phyloP scores from a whole-genome alignment of 2,113 vertebrate species.

The Chaetops frenatus region DNA sequence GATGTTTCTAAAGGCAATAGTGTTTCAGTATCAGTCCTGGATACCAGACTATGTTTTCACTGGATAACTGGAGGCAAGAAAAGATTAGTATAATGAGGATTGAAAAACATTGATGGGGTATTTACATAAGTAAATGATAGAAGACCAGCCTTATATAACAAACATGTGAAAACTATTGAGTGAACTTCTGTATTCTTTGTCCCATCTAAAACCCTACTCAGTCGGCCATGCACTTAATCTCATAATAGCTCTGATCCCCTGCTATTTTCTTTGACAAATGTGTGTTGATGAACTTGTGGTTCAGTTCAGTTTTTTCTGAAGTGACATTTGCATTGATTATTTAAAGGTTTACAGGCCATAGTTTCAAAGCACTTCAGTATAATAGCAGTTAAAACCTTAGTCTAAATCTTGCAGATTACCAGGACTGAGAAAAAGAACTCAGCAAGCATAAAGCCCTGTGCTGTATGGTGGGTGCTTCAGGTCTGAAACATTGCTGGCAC shows the following conservation, averaged over 20 bases:
- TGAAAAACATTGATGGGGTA: slow-evolving; percentile 31
- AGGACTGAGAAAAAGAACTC: slow-evolving; percentile 7
- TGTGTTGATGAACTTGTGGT: slow-evolving; percentile 78
- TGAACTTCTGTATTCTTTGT: slow-evolving; percentile 77
- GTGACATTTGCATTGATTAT: slow-evolving; percentile 65
- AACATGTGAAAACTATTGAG: slow-evolving; percentile 75
- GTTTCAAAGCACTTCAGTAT: slow-evolving; percentile 60
- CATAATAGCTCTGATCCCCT: slow-evolving; percentile 82
- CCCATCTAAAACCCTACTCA: slow-evolving; percentile 76
- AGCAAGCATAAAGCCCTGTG: neutral
- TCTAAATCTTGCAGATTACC: slow-evolving; percentile 43
- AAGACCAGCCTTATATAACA: slow-evolving; percentile 68
- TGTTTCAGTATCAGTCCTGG: slow-evolving; percentile 25
- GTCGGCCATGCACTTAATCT: slow-evolving; percentile 81
- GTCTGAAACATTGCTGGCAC: slow-evolving; percentile 3
- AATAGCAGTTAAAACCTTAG: slow-evolving; percentile 63
- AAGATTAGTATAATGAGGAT: slow-evolving; percentile 44
- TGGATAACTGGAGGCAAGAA: neutral
- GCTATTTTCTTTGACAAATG: slow-evolving; percentile 80
- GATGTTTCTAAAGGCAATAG: neutral
- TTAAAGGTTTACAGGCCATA: slow-evolving; percentile 62
- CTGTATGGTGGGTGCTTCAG: slow-evolving; percentile 6
- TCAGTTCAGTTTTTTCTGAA: slow-evolving; percentile 56
- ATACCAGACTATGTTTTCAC: neutral
- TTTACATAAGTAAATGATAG: slow-evolving; percentile 63